Base-by-base conservation (phyloP, 2,888 invertebrate genomes). In the Sycophila texana region DNA sequence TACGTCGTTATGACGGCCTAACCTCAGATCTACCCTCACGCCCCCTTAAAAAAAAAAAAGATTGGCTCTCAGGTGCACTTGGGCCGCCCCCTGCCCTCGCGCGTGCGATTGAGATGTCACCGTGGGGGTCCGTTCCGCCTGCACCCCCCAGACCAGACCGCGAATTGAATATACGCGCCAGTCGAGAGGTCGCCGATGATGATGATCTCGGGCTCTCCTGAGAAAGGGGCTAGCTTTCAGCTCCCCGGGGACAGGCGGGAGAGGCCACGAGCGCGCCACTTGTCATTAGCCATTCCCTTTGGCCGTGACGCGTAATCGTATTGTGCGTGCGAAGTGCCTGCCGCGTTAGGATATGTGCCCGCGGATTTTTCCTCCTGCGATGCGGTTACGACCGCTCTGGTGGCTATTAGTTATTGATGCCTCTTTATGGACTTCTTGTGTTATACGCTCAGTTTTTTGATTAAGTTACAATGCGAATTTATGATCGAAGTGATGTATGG, bases 231-330 rank as follows among this genome's bases (percentile, higher is more conserved):
- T 39, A 39, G 39, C 39, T 39, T 39, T 39, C 39, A 39, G 39
- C 39, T 39, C 39, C 12, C 63, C 39, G 20, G 18, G 63, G 16
- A n/a, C 47, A 14, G 53, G 53, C 16, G 53, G 4, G 53, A 53
- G 53, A n/a, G 14, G 26, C 20, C 30, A 30, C 55, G 4, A 0
- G 49, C 51, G 16, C 53, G 26, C 55, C 30, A 63, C n/a, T 30
- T 47, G 14, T 74, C 71, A 81, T 79, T 74, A 60, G 65, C 47
- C 65, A 81, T 78, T 81, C 81, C 74, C 77, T 81, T 80, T 80
- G 70, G 20, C 26, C 14, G 22, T n/a, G 47, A 53, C 5, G 58
- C 22, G 30, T 57, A 65, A 81, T 78, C 73, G 74, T 68, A 76
- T 77, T 74, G 67, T 53, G 53, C 53, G 53, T 53, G 53, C 53